Evolutionary conservation across 1,140 invertebrate genomes (phyloP).

Genomic region (Zaprionus inermis): DNA sequence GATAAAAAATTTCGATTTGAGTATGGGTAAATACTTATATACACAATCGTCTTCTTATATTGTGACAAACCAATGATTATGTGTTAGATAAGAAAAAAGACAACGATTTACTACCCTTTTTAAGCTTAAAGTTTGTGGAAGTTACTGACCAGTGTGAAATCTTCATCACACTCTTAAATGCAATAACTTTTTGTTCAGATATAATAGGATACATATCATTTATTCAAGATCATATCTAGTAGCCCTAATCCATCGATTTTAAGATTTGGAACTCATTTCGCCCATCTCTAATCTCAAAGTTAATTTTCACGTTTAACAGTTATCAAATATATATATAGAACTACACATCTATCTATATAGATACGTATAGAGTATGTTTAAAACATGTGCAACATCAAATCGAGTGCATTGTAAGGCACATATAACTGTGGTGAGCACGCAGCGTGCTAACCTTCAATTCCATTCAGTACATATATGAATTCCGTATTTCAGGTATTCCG

Average conservation of each 20-base stretch:
- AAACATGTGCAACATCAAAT: conserved; percentile 31
- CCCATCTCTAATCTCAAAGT: conserved; percentile 17
- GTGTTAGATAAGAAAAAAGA: too few relatives aligned
- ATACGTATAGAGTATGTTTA: conserved; percentile 1
- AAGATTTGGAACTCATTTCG: conserved; percentile 6
- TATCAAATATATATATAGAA: conserved; percentile 17
- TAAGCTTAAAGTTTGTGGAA: neutral
- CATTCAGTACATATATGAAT: conserved; percentile 20
- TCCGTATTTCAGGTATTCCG: neutral
- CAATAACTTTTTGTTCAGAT: neutral
- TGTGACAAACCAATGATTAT: neutral
- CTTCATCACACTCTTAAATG: neutral
- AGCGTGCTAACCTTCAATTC: conserved; percentile 12
- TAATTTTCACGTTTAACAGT: conserved; percentile 15
- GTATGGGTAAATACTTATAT: too few relatives aligned
- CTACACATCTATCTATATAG: neutral
- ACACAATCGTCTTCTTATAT: neutral
- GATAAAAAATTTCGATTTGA: neutral
- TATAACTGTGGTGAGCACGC: neutral
- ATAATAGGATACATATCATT: neutral
- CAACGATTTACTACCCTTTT: too few relatives aligned
- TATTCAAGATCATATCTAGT: neutral
- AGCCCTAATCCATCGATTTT: neutral
- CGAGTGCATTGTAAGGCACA: conserved; percentile 39
- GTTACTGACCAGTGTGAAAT: too few relatives aligned